These are phyloP conservation scores for Crepidodera aurea DNA, from an alignment of 2,888 invertebrate genomes.

Conservation along the genomic window DNA sequence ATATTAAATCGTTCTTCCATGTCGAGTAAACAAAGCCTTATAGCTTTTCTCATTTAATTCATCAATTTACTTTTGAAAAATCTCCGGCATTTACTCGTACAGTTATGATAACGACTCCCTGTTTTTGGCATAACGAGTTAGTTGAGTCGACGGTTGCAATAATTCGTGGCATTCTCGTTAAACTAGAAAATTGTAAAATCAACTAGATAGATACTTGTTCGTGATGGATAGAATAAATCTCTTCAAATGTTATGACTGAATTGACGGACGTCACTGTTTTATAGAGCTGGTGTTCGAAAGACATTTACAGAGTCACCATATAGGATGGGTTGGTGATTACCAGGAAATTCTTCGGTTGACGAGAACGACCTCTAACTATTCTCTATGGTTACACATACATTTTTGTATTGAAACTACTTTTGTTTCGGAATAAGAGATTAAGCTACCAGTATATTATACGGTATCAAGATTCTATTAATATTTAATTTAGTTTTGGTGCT, in stretches of 20 bases:
- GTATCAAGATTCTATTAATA: no score
- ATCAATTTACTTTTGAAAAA: slow-evolving; percentile 10
- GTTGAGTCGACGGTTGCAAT: slow-evolving; percentile 23
- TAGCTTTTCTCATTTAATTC: slow-evolving; percentile 5
- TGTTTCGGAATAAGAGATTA: not conserved
- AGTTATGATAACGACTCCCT: slow-evolving; percentile 28
- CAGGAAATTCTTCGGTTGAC: slow-evolving; percentile 34
- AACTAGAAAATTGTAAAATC: slow-evolving; percentile 41
- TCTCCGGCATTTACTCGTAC: slow-evolving; percentile 13
- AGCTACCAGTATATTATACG: no score
- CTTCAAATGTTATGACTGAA: not conserved
- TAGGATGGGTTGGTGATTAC: slow-evolving; percentile 36
- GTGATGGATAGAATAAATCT: slow-evolving; percentile 30
- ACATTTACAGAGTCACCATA: slow-evolving; percentile 34
- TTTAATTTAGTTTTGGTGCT: no score
- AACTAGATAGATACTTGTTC: slow-evolving; percentile 28
- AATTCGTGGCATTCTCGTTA: slow-evolving; percentile 36
- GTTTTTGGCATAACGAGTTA: slow-evolving; percentile 39
- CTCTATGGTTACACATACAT: slow-evolving; percentile 7
- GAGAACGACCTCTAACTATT: slow-evolving; percentile 20
- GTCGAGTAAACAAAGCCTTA: not conserved
- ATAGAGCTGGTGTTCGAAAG: slow-evolving; percentile 36
- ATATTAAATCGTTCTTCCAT: not conserved
- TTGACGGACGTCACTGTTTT: slow-evolving; percentile 31
- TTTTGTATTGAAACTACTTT: not conserved